phyloP scores from a whole-genome alignment of 1,140 invertebrate species.

The Drosophila obscura region DNA sequence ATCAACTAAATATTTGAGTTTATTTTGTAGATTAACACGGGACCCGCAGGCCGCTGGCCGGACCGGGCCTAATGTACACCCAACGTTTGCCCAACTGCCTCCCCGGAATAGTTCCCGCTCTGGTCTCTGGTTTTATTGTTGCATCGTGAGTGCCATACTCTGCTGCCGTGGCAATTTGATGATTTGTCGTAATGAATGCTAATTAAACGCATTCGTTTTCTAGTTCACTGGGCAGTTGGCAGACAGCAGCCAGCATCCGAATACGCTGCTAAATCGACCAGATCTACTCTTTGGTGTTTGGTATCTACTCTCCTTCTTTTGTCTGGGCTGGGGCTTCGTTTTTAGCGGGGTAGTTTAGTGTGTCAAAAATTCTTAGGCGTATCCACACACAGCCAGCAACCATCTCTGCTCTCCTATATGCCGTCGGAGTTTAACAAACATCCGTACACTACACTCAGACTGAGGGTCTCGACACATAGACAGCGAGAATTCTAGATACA shows the following conservation, averaged over 20 bases:
- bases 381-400: slow-evolving; percentile 46
- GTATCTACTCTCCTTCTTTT: slow-evolving; percentile 16
- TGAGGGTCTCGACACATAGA: not conserved
- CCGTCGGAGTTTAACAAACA: slow-evolving; percentile 38
- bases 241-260: slow-evolving; percentile 52
- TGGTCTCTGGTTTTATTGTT: slow-evolving; percentile 62
- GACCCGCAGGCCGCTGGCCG: not conserved
- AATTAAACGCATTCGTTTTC: slow-evolving; percentile 83
- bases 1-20: slow-evolving; percentile 75
- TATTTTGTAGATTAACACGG: slow-evolving; percentile 73
- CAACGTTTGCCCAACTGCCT: slow-evolving; percentile 58
- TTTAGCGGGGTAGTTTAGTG: slow-evolving; percentile 57
- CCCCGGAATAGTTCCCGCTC: slow-evolving; percentile 1
- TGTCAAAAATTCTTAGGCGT: slow-evolving; percentile 78
- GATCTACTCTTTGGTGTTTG: slow-evolving; percentile 13
- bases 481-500: slow-evolving; percentile 18
- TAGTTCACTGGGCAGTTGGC: slow-evolving; percentile 72
- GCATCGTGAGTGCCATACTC: slow-evolving; percentile 47
- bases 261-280: slow-evolving; percentile 43
- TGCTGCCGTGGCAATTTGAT: slow-evolving; percentile 67
- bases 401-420: slow-evolving; percentile 18
- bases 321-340: slow-evolving; percentile 30
- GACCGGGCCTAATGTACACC: slow-evolving; percentile 43
- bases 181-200: slow-evolving; percentile 83
- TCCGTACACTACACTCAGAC: slow-evolving; percentile 15